Evolutionary conservation across 2,797 vertebrate genomes (phyloP), one percentile per base, ranked within the genome.

Genomic region (Synaphobranchus kaupii): DNA sequence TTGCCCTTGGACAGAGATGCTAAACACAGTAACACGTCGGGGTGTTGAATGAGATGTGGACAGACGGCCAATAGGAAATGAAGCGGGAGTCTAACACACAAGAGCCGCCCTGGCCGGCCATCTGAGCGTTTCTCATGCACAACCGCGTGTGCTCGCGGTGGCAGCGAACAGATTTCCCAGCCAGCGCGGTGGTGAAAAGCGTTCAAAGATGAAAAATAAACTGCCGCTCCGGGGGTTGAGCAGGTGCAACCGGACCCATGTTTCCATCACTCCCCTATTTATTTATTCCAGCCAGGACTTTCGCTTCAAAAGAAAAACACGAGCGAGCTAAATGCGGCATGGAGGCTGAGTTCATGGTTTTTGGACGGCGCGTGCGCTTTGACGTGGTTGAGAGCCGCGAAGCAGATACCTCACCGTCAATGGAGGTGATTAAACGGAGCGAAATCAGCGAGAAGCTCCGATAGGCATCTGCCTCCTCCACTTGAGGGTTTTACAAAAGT

Each of bases 21-120:
- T 92, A 92, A 93, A 94, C 88, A 92, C 86, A 90, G 89, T 88
- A 91, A 83, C 87, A 90, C 90, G 90, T 93, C 50, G 90, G 91
- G 90, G 92, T 92, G 92, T 83, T 93, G 91, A 94, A 88, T 89
- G 92, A 92, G 89, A 90, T 86, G 87, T 88, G 90, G 91, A 92
- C 85, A 88, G 54, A 90, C 76, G 71, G 88, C 88, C 93, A 89
- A 88, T 86, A 88, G 90, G 91, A 93, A 93, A 92, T 89, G 89
- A 93, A 92, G 82, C 80, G 85, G 88, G 80, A 90, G 89, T 90
- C 88, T 89, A 89, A 86, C 90, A 91, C 89, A 71, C 85, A 80
- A 86, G 68, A 89, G 84, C 86, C 84, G 86, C 89, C 89, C 88
- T 84, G 47, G 85, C 85, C 25, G 50, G 28, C 58, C 73, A 54